phyloP scores from a whole-genome alignment of 2,113 vertebrate species.

The Crocuta crocuta region DNA sequence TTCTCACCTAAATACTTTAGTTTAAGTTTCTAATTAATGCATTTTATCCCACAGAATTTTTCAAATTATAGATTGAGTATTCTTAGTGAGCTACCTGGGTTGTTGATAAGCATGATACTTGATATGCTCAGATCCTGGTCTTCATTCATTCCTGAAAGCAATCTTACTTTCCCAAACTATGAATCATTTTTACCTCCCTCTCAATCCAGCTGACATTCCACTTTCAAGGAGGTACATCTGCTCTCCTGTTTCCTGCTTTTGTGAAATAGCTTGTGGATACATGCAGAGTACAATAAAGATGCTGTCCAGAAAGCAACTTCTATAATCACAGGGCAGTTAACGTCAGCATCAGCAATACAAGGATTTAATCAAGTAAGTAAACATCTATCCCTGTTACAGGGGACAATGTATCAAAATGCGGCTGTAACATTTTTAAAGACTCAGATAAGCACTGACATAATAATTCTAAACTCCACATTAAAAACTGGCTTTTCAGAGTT shows the following conservation, averaged over 20 bases:
- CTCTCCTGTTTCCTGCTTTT: background rate
- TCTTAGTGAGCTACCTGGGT: background rate
- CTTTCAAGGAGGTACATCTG: background rate
- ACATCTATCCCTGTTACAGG: background rate
- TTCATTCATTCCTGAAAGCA: background rate
- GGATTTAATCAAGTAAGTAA: background rate
- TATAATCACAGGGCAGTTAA: background rate
- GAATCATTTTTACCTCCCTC: background rate
- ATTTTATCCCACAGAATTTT: constrained; percentile 32
- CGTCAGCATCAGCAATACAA: background rate
- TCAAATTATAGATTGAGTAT: background rate
- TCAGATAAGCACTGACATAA: background rate
- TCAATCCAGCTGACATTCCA: background rate
- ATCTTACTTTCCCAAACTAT: background rate
- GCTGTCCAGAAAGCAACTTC: background rate
- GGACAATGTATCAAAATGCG: background rate
- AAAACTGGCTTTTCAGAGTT: background rate
- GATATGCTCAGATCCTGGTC: background rate
- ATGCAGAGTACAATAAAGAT: background rate
- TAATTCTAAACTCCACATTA: background rate
- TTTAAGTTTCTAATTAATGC: background rate
- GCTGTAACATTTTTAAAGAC: background rate
- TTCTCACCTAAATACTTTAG: constrained; percentile 27
- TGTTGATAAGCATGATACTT: background rate
- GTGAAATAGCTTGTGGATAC: background rate